Percentiles rank a stretch among this genome's conserved stretches.
Conservation (phyloP, 2,888 invertebrate species). For the Diogma glabrata region DNA sequence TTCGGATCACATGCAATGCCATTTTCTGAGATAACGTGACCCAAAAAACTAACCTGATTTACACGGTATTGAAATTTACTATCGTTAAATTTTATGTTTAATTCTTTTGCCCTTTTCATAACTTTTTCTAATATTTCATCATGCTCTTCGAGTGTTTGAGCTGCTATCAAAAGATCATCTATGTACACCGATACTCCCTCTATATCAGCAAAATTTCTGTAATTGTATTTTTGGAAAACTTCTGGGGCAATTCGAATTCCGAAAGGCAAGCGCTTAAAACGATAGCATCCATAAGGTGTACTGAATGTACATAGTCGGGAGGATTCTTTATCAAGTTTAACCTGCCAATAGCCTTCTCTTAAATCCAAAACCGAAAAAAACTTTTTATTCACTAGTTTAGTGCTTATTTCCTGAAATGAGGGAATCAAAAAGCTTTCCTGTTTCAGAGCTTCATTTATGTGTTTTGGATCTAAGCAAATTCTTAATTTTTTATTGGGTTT, state of each 20-base stretch:
- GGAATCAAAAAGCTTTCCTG: slow-evolving; percentile 16
- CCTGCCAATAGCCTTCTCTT: slow-evolving; percentile 17
- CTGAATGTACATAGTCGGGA: too few relatives aligned
- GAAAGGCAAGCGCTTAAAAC: slow-evolving; percentile 9
- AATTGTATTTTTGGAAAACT: not conserved
- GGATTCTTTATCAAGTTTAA: too few relatives aligned
- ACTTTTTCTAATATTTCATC: too few relatives aligned
- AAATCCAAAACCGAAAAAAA: slow-evolving; percentile 14
- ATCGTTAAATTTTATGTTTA: too few relatives aligned
- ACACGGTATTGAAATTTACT: too few relatives aligned
- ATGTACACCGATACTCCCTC: too few relatives aligned
- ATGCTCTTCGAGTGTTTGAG: not conserved
- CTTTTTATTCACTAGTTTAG: too few relatives aligned
- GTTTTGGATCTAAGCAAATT: slow-evolving; percentile 11
- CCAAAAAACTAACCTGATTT: not conserved
- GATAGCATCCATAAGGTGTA: too few relatives aligned
- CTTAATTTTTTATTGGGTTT: too few relatives aligned
- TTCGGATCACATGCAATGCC: not conserved
- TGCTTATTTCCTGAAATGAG: slow-evolving; percentile 15
- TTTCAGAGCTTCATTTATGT: slow-evolving; percentile 12
- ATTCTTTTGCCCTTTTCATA: too few relatives aligned
- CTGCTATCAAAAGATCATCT: too few relatives aligned
- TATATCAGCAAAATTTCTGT: not conserved
- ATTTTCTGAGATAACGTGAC: not conserved
- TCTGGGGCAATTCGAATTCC: not conserved